Percentiles rank a stretch among this genome's conserved stretches.
phyloP scores from a whole-genome alignment of 37 sponge, comb jelly and placozoan genomes.

The Lycopodina hypogea region DNA sequence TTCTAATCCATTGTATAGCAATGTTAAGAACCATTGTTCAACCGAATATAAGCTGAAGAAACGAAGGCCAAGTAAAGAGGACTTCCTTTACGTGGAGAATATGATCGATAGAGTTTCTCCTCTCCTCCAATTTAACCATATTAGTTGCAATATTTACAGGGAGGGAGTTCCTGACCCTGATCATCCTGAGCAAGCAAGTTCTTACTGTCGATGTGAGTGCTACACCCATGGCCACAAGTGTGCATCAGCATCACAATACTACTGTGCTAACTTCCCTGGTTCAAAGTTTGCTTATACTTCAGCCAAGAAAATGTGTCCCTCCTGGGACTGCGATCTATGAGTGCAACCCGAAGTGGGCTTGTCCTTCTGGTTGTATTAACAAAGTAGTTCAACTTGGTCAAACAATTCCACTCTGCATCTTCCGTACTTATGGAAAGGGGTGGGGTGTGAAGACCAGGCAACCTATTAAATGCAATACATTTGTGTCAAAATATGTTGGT shows the following conservation, averaged over 20 bases:
- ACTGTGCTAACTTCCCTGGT: constrained; percentile 64
- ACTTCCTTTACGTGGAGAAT: constrained; percentile 57
- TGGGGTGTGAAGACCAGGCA: constrained; percentile 81
- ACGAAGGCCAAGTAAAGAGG: constrained; percentile 14
- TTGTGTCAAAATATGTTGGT: constrained; percentile 86
- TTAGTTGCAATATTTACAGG: constrained; percentile 29
- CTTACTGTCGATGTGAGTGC: constrained; percentile 38
- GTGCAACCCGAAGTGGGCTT: constrained; percentile 79
- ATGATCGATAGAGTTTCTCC: constrained; percentile 19
- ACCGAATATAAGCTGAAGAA: too few relatives aligned
- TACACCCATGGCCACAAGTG: constrained; percentile 31
- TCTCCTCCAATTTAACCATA: constrained; percentile 31
- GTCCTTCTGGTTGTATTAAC: constrained; percentile 71
- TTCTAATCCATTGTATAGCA: too few relatives aligned
- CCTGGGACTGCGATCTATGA: constrained; percentile 74
- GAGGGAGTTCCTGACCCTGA: constrained; percentile 39
- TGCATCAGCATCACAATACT: constrained; percentile 18
- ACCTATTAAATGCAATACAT: constrained; percentile 57
- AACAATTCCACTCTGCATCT: constrained; percentile 70
- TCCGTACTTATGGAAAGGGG: constrained; percentile 73
- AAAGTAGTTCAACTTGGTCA: constrained; percentile 81
- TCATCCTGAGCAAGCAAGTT: background rate
- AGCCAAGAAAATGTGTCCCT: constrained; percentile 25
- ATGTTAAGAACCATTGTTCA: too few relatives aligned
- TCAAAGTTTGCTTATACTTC: constrained; percentile 47